Evolutionary conservation across 2,797 vertebrate species (phyloP).

Genomic region (Synaphobranchus kaupii): DNA sequence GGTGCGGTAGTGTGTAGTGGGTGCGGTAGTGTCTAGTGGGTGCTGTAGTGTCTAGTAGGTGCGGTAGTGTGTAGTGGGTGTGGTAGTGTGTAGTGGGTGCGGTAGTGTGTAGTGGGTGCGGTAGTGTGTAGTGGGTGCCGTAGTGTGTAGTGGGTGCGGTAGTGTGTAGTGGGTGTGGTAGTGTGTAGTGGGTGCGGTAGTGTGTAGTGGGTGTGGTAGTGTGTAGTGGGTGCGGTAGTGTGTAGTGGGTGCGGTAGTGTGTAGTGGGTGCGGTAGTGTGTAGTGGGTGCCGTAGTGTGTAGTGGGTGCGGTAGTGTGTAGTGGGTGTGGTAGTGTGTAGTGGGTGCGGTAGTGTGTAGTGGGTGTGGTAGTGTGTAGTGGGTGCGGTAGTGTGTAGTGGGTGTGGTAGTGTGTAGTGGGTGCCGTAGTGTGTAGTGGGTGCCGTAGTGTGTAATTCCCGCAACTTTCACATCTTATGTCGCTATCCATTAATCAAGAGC

Average conservation of each 20-base stretch:
- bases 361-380: neutral
- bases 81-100: neutral
- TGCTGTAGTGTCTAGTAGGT: neutral
- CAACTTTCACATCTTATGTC: neutral
- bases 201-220: neutral
- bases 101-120: neutral
- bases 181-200: neutral
- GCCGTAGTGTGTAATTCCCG: too few species aligned
- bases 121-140: neutral
- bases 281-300: neutral
- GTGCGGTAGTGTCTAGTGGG: too few species aligned
- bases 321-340: neutral
- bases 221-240: neutral
- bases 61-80: neutral
- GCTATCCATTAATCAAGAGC: neutral
- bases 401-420: neutral
- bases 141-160: neutral
- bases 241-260: neutral
- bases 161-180: neutral
- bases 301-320: neutral
- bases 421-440: too few species aligned
- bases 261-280: neutral
- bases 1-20: neutral
- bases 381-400: neutral
- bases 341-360: neutral